Conservation (phyloP, 2,113 vertebrate genomes). For the Salvelinus sp. region DNA sequence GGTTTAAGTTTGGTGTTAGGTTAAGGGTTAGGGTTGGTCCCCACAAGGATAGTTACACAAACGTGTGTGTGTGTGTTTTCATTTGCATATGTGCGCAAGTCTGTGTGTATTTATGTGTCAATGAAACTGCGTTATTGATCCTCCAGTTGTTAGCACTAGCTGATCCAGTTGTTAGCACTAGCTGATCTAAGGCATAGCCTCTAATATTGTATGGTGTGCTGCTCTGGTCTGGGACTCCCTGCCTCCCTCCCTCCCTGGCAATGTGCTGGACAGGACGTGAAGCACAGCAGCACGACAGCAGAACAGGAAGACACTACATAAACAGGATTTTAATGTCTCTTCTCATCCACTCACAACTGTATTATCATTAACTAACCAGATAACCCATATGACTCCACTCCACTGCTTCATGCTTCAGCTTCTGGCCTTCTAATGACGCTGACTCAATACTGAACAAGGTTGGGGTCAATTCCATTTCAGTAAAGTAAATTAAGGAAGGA, state of each 20-base stretch:
- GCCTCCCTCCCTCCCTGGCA: slow-evolving; percentile 2
- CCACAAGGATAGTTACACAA: no score
- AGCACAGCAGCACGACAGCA: slow-evolving; percentile 37
- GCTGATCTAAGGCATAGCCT: not conserved
- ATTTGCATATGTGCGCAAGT: not conserved
- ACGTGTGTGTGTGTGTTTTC: no score
- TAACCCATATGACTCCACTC: not conserved
- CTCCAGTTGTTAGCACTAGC: no score
- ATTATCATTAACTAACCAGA: not conserved
- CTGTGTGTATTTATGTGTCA: not conserved
- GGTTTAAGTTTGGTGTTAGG: no score
- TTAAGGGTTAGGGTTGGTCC: no score
- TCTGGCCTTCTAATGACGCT: no score
- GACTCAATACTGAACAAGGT: no score
- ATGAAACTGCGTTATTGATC: no score
- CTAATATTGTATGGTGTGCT: slow-evolving; percentile 6
- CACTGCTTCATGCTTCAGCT: not conserved
- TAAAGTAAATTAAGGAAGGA: no score
- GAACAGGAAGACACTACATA: slow-evolving; percentile 61
- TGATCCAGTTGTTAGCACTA: no score
- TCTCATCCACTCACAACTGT: slow-evolving; percentile 23
- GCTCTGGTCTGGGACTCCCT: not conserved
- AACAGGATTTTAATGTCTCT: slow-evolving; percentile 62
- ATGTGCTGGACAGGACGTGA: slow-evolving; percentile 51
- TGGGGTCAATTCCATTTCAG: no score